Evolutionary conservation across 2,797 vertebrate genomes (phyloP).

Genomic region (Oryzias sinensis): DNA sequence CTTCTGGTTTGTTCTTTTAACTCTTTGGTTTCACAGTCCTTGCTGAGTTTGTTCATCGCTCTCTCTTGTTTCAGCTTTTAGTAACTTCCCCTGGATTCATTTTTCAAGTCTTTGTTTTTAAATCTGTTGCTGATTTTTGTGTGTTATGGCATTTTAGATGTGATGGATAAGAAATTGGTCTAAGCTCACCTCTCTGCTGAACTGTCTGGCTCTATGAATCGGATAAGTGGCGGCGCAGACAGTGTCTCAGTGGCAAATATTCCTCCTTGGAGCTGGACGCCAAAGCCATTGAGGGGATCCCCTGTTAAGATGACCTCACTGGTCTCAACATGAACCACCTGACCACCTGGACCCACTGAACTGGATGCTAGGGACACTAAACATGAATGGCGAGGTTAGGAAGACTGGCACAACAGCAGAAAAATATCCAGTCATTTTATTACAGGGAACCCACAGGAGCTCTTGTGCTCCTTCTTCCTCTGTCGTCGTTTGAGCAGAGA

Average conservation of each 20-base stretch:
- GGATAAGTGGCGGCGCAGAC: slow-evolving; percentile 90
- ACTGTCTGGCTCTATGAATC: slow-evolving; percentile 96
- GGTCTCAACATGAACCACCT: slow-evolving; percentile 93
- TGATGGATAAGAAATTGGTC: no score
- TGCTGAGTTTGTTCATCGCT: no score
- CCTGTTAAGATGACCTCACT: slow-evolving; percentile 88
- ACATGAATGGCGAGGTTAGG: slow-evolving; percentile 6
- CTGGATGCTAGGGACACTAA: slow-evolving; percentile 92
- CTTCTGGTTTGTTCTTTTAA: no score
- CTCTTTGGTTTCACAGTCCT: no score
- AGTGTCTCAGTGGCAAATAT: slow-evolving; percentile 95
- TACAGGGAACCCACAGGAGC: slow-evolving; percentile 80
- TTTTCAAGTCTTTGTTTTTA: no score
- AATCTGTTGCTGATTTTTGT: no score
- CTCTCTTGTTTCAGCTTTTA: no score
- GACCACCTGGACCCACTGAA: slow-evolving; percentile 91
- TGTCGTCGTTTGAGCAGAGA: slow-evolving; percentile 89
- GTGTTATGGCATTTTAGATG: no score
- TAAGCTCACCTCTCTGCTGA: slow-evolving; percentile 91
- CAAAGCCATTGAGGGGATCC: slow-evolving; percentile 92
- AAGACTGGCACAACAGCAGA: neutral
- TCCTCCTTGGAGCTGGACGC: slow-evolving; percentile 95
- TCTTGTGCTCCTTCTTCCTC: slow-evolving; percentile 92
- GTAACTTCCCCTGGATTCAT: no score
- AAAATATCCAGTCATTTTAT: rapidly evolving